A percentile compares a stretch with the other conserved stretches of the same genome.
Conservation (phyloP, 2,113 vertebrate genomes). For the Marmota flaviventris region DNA sequence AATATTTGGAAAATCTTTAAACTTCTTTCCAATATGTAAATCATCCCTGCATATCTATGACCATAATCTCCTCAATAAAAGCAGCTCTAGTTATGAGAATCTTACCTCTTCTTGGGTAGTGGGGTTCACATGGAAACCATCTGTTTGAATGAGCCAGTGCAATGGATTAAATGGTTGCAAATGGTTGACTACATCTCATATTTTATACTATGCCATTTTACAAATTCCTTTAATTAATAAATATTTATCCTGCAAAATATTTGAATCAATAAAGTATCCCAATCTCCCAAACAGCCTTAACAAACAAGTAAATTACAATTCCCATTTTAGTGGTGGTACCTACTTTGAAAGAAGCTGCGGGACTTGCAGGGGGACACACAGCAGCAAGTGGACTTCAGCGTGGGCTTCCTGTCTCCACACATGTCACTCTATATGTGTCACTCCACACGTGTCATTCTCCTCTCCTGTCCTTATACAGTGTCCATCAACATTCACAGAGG, state of each 20-base stretch:
- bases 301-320: background rate
- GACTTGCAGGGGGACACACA: background rate
- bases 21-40: background rate
- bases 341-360: background rate
- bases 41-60: background rate
- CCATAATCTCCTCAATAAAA: background rate
- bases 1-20: conserved; percentile 10
- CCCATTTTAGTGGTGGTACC: background rate
- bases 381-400: background rate
- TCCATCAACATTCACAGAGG: background rate
- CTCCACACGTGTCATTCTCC: background rate
- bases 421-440: background rate
- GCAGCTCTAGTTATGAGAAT: background rate
- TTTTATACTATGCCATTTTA: background rate
- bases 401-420: background rate
- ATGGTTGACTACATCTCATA: background rate
- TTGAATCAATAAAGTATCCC: background rate
- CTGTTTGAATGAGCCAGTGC: background rate
- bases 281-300: background rate
- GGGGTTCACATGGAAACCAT: background rate
- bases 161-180: background rate
- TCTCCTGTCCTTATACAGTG: background rate
- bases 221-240: background rate
- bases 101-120: background rate
- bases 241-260: background rate